Evolutionary conservation across 2,888 invertebrate genomes (phyloP), one percentile per base, ranked within the genome.

Genomic region (Ceramica pisi): DNA sequence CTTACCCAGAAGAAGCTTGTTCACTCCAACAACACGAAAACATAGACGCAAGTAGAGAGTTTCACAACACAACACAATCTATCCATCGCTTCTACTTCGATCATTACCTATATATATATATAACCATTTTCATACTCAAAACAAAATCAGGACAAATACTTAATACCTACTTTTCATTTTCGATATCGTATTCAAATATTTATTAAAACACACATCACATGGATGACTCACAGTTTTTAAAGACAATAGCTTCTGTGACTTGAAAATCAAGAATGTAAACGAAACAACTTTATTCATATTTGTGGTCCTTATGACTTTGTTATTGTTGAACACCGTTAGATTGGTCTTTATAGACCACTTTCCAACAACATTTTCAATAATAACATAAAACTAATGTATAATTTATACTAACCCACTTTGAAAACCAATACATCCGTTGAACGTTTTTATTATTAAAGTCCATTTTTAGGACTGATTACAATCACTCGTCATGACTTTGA

Each of bases 331-430:
- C 19, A 48, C 53, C 75, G 66, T 55, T 65, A 65, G 0, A 44
- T 53, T 26, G 2, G 16, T 60, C 41, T 9, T 12, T 46, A 14
- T 46, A 50, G 8, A 41, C 48, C 19, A 61, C 21, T 67, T 50
- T 79, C 23, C 19, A 48, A 41, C 14, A 21, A n/a, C 19, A 57
- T 51, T 53, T 63, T 19, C 9, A 50, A 50, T 12, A 65, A 56
- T 51, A 61, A 31, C 21, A 1, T 35, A 21, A 19, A 26, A 5
- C 8, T 56, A 50, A 61, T 46, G 5, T 23, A 44, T 62, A 26
- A 74, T 51, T 67, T 16, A 74, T 81, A 80, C 81, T 81, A 66
- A 81, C 81, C 81, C 67, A 81, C 57, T 74, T 74, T 12, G 70
- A 66, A 44, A 83, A 56, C 60, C 65, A 68, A 57, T 61, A 74